Evolutionary conservation across 1,140 invertebrate genomes (phyloP).

Genomic region (Calliopsis andreniformis): DNA sequence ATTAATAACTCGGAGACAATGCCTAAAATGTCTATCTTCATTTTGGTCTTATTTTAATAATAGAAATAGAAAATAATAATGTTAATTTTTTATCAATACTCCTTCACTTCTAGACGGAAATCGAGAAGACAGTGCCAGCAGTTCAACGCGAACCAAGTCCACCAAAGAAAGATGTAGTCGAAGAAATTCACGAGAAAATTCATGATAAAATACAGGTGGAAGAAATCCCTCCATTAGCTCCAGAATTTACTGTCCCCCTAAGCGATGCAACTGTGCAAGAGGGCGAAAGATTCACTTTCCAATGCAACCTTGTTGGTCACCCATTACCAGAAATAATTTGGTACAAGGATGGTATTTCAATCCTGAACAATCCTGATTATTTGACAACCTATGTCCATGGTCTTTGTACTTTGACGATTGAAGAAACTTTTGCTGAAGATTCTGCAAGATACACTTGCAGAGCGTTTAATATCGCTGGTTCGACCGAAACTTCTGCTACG

Average conservation of each 20-base stretch:
- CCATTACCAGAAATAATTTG: slow-evolving; percentile 85
- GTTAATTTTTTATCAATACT: no score
- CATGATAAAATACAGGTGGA: slow-evolving; percentile 28
- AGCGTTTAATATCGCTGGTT: slow-evolving; percentile 87
- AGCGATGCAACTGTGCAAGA: slow-evolving; percentile 88
- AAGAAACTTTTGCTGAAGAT: slow-evolving; percentile 92
- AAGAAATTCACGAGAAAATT: slow-evolving; percentile 14
- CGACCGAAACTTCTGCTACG: slow-evolving; percentile 87
- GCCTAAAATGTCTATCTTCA: no score
- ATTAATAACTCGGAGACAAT: no score
- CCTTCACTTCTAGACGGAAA: slow-evolving; percentile 58
- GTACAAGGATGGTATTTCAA: slow-evolving; percentile 88
- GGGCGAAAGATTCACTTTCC: slow-evolving; percentile 86
- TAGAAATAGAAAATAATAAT: neutral
- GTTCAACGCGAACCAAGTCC: slow-evolving; percentile 65
- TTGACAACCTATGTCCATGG: slow-evolving; percentile 83
- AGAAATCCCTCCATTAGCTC: slow-evolving; percentile 70
- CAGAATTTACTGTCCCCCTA: slow-evolving; percentile 85
- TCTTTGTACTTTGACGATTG: slow-evolving; percentile 86
- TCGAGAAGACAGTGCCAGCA: slow-evolving; percentile 62
- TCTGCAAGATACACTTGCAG: slow-evolving; percentile 89
- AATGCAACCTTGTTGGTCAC: slow-evolving; percentile 80
- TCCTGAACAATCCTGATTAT: slow-evolving; percentile 87
- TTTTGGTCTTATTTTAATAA: no score
- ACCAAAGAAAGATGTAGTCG: slow-evolving; percentile 54